Percentiles rank a stretch among this genome's conserved stretches.
These are phyloP conservation scores for Rhagophthalmus giganteus DNA, from an alignment of 2,888 invertebrate species.

Conservation along the genomic window DNA sequence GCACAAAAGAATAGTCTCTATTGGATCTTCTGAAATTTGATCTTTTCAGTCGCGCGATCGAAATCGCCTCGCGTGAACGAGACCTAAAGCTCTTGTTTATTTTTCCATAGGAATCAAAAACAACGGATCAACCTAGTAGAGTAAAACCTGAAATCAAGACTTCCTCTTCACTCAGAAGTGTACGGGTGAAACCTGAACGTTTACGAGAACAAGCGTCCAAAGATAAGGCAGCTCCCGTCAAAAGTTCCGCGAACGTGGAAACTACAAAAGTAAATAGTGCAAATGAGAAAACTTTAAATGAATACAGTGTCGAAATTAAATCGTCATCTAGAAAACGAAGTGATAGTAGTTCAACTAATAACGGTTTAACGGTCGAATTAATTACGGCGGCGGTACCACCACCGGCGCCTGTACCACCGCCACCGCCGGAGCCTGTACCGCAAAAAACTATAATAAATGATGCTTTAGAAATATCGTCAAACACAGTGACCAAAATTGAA, in stretches of 20 bases:
- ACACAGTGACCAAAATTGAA: constrained; percentile 2
- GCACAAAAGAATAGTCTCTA: no score
- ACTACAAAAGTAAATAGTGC: constrained; percentile 37
- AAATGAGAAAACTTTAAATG: constrained; percentile 33
- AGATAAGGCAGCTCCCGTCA: constrained; percentile 22
- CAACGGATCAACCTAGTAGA: constrained; percentile 42
- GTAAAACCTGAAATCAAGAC: constrained; percentile 55
- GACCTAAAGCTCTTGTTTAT: no score
- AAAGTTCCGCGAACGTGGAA: constrained; percentile 43
- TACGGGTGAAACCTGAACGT: constrained; percentile 67
- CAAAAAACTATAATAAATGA: constrained; percentile 8
- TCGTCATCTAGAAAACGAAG: constrained; percentile 26
- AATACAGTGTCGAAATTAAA: constrained; percentile 32
- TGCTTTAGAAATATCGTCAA: not conserved
- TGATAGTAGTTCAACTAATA: constrained; percentile 22
- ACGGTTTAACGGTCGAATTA: constrained; percentile 23
- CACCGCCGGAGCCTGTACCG: no score
- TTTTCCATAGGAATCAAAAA: constrained; percentile 1
- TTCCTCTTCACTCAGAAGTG: constrained; percentile 62
- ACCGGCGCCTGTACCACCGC: not conserved
- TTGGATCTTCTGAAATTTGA: not conserved
- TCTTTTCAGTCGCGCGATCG: no score
- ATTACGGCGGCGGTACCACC: constrained; percentile 7
- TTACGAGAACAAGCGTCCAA: constrained; percentile 42
- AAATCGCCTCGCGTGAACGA: no score